A percentile compares a stretch with the other conserved stretches of the same genome.
phyloP scores from a whole-genome alignment of 2,888 invertebrate genomes.

The Candidula unifasciata region DNA sequence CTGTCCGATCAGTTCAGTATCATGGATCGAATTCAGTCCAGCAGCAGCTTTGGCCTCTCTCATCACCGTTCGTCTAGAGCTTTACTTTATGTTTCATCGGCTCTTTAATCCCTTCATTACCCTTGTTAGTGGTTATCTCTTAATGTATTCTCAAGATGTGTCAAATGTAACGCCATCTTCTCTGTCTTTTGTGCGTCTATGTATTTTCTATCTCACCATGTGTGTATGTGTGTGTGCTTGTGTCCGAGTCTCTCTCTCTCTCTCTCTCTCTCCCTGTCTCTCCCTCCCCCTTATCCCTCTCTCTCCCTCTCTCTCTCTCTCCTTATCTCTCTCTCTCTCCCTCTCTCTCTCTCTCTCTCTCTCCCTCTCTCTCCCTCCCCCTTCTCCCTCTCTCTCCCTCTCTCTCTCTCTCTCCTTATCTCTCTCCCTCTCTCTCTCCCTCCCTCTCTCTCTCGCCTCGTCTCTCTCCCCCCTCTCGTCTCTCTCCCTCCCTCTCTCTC shows the following conservation, averaged over 20 bases:
- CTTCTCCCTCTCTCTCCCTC: background rate
- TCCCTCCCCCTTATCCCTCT: slow-evolving; percentile 6
- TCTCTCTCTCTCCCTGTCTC: background rate
- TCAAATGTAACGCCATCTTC: no score
- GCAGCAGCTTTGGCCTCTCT: background rate
- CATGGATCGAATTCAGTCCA: no score
- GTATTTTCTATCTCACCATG: no score
- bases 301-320: slow-evolving; percentile 31
- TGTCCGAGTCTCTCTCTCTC: background rate
- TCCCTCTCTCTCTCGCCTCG: background rate
- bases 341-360: background rate
- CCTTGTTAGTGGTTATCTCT: no score
- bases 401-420: background rate
- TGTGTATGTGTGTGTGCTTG: no score
- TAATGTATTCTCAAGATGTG: no score
- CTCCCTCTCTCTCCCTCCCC: background rate
- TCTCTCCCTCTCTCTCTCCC: background rate
- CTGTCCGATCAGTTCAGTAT: no score
- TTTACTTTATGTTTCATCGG: no score
- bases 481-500: background rate
- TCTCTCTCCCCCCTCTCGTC: background rate
- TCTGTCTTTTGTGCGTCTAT: no score
- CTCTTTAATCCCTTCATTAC: no score
- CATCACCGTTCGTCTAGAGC: no score
- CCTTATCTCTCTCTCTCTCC: background rate